Conservation (phyloP, 2,888 invertebrate species). For the Heliconius sara region DNA sequence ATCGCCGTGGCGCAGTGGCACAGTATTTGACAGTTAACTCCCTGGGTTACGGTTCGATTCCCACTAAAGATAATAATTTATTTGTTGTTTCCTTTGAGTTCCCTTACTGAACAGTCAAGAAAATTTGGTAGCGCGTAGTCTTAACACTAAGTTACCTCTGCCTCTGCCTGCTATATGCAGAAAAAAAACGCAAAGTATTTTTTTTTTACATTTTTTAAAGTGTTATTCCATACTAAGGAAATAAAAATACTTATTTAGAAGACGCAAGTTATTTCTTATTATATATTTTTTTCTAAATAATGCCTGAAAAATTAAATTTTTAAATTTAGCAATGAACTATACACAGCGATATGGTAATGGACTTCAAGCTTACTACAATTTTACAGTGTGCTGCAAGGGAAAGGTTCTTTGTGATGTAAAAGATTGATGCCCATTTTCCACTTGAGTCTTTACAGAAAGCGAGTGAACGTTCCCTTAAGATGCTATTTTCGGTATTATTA, state of each 20-base stretch:
- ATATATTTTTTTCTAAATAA: background rate
- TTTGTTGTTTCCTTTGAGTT: too few species aligned
- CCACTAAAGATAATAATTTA: too few species aligned
- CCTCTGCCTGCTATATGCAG: too few species aligned
- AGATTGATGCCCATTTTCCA: slow-evolving; percentile 67
- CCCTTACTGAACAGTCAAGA: too few species aligned
- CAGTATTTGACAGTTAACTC: too few species aligned
- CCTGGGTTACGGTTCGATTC: too few species aligned
- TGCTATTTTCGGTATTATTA: slow-evolving; percentile 15
- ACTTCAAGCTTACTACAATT: slow-evolving; percentile 52
- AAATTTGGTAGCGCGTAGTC: too few species aligned
- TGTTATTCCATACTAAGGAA: too few species aligned
- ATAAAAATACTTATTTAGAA: too few species aligned
- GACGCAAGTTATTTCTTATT: background rate
- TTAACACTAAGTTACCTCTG: background rate
- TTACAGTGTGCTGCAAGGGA: slow-evolving; percentile 56
- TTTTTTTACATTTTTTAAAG: too few species aligned
- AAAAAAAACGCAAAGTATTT: too few species aligned
- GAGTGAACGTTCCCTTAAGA: slow-evolving; percentile 22
- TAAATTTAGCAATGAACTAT: background rate
- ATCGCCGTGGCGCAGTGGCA: too few species aligned
- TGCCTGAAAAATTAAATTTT: background rate
- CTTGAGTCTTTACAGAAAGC: slow-evolving; percentile 47
- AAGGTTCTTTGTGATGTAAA: slow-evolving; percentile 65
- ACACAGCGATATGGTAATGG: slow-evolving; percentile 1